Base-by-base conservation (phyloP, 2,888 invertebrate species). In the Pardosa pseudoannulata region DNA sequence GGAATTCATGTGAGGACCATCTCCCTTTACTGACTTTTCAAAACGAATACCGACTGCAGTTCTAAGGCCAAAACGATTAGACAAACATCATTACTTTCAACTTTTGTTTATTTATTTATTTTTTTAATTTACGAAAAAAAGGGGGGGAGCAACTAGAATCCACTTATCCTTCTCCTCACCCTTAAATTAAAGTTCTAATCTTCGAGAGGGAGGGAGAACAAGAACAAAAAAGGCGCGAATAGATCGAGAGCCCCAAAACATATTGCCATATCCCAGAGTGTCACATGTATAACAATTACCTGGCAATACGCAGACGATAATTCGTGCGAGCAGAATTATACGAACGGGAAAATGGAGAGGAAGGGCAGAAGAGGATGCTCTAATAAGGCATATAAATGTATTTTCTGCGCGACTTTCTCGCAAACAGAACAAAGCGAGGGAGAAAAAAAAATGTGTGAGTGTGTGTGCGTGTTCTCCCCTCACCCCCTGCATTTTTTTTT, bases 241-340 rank as follows among this genome's bases (percentile, higher is more conserved):
- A 41, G 16, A 28, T 67, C 70, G 76, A 71, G 73, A 83, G 62
- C 72, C 78, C 67, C 56, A 28, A 73, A 78, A 72, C 78, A 72
- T 83, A 83, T 78, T 78, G 83, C 78, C 78, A 73, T 78, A 83
- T 78, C 50, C 73, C 23, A 50, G 64, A 64, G 65, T 64, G 83
- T 83, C 83, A 83, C 83, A 83, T 83, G 83, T 83, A 72, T 85
- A 79, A 79, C 85, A 85, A 85, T 85, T 85, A 85, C 85, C 85
- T 85, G 85, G 79, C 79, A 79, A 74, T 85, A 74, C 74, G 74
- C 74, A 79, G 74, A 56, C 56, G 75, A 71, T 83, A 76, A 76
- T 83, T 83, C 68, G 75, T 19, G 41, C 70, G 28, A 68, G 79
- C 67, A 73, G 65, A 82, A 68, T 76, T 62, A 56, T 27, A 41